Conservation (phyloP, 2,113 vertebrate species). For the Lampris incognitus region DNA sequence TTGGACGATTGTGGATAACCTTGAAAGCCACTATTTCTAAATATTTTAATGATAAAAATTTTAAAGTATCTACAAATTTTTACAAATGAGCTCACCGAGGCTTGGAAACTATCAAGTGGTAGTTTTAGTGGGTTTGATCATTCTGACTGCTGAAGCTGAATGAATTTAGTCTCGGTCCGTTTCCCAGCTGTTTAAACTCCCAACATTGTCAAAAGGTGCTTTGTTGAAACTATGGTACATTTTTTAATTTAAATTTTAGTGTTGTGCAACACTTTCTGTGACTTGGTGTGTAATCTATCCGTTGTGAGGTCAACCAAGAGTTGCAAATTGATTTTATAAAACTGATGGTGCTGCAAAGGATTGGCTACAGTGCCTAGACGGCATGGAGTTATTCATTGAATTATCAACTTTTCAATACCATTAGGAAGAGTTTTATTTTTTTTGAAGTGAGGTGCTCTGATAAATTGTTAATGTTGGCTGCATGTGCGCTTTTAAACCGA, state of each 20-base stretch:
- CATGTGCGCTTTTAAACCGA: constrained; percentile 34
- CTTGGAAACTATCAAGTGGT: not conserved
- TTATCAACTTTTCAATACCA: constrained; percentile 63
- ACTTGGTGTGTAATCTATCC: constrained; percentile 13
- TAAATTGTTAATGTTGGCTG: constrained; percentile 33
- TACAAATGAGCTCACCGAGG: constrained; percentile 6
- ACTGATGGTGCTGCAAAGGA: constrained; percentile 68
- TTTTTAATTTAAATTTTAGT: constrained; percentile 35
- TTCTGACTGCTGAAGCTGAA: constrained; percentile 15
- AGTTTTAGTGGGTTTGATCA: constrained; percentile 16
- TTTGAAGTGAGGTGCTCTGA: constrained; percentile 58
- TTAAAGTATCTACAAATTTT: constrained; percentile 2
- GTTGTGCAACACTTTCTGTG: constrained; percentile 43
- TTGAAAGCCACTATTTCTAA: not conserved
- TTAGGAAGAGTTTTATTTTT: constrained; percentile 61
- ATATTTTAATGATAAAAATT: not conserved
- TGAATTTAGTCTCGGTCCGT: constrained; percentile 5
- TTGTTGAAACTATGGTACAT: constrained; percentile 67
- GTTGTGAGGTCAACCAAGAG: constrained; percentile 43
- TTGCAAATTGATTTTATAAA: constrained; percentile 44
- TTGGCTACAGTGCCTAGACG: constrained; percentile 55
- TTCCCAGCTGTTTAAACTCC: constrained; percentile 52
- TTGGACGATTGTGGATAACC: constrained; percentile 33
- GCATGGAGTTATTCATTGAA: constrained; percentile 35
- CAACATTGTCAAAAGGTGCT: constrained; percentile 8